Conservation (phyloP, 2,797 vertebrate genomes). For the Mus caroli region DNA sequence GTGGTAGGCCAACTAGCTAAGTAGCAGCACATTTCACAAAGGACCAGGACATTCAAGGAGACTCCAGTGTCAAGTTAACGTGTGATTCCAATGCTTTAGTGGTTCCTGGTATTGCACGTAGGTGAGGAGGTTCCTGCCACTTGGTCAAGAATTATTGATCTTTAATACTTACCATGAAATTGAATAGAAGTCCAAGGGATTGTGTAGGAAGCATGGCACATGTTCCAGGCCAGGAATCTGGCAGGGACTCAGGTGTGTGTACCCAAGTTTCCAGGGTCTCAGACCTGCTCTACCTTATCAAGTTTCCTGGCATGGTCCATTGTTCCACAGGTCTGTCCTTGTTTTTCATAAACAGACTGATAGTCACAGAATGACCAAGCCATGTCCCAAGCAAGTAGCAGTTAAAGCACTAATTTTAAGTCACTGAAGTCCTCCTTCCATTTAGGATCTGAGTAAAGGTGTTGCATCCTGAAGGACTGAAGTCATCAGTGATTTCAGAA, state of each 20-base stretch:
- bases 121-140: background rate
- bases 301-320: background rate
- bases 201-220: background rate
- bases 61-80: background rate
- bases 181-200: background rate
- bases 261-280: background rate
- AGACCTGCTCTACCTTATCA: background rate
- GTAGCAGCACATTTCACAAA: background rate
- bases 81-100: fast-evolving
- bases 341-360: background rate
- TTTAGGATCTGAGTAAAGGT: background rate
- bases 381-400: background rate
- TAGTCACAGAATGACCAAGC: background rate
- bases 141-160: background rate
- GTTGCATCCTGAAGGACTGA: background rate
- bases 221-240: background rate
- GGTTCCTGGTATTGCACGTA: background rate
- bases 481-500: background rate
- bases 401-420: background rate
- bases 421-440: background rate
- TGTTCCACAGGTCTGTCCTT: background rate
- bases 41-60: background rate
- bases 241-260: background rate
- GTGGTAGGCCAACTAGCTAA: background rate
- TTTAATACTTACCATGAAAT: background rate